Evolutionary conservation across 2,113 vertebrate genomes (phyloP).

Genomic region (Erythrolamprus reginae): DNA sequence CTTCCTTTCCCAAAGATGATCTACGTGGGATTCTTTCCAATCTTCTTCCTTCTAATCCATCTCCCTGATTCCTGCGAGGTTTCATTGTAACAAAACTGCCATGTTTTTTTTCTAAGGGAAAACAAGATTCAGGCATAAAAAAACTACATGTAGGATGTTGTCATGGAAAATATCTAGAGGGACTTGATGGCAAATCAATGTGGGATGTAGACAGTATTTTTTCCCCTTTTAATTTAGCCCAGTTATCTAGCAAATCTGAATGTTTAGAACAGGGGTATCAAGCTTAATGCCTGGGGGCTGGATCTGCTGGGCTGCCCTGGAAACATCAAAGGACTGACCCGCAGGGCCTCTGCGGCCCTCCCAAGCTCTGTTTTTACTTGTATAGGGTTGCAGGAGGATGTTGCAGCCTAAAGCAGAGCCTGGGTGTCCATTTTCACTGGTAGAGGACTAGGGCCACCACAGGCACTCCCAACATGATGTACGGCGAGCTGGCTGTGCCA

Average conservation of each 20-base stretch:
- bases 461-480: too few relatives aligned
- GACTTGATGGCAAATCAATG: background rate
- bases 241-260: background rate
- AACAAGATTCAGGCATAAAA: background rate
- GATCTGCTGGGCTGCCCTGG: too few relatives aligned
- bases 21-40: background rate
- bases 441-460: too few relatives aligned
- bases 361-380: too few relatives aligned
- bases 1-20: background rate
- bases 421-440: too few relatives aligned
- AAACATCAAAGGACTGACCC: too few relatives aligned
- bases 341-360: too few relatives aligned
- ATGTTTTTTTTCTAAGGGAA: background rate
- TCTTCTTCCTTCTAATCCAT: background rate
- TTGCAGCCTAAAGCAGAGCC: too few relatives aligned
- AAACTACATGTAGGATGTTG: background rate
- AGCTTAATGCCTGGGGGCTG: too few relatives aligned
- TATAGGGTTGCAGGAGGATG: too few relatives aligned
- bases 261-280: background rate
- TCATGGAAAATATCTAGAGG: background rate
- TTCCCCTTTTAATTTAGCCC: background rate
- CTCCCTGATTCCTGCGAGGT: background rate
- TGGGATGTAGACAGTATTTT: background rate
- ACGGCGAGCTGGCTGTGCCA: too few relatives aligned
- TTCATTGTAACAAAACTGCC: background rate